phyloP scores from a whole-genome alignment of 2,888 invertebrate species.

The Lycocerus yunnanus region DNA sequence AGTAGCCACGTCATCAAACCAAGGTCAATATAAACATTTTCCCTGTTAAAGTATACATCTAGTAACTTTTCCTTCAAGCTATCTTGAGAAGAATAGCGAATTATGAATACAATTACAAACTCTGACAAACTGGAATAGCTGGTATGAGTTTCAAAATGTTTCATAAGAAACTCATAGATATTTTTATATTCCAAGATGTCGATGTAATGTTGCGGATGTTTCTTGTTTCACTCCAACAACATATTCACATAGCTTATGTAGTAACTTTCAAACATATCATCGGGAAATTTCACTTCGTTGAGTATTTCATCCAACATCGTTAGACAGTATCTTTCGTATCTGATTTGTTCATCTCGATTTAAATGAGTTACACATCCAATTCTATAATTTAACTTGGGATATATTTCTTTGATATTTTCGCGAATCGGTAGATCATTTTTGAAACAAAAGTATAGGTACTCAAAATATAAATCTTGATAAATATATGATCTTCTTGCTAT shows the following conservation, averaged over 20 bases:
- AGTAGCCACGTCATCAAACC: slow-evolving; percentile 3
- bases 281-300: background rate
- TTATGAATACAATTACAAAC: background rate
- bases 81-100: background rate
- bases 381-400: background rate
- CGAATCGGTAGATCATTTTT: background rate
- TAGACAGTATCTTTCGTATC: background rate
- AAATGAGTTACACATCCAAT: background rate
- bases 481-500: background rate
- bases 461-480: background rate
- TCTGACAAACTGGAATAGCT: background rate
- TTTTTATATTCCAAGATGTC: background rate
- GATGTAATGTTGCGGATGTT: slow-evolving; percentile 9
- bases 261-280: background rate
- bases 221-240: slow-evolving; percentile 3
- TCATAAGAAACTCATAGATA: background rate
- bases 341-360: background rate
- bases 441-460: background rate
- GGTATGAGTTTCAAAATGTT: background rate
- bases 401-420: background rate
- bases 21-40: background rate
- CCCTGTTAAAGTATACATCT: background rate
- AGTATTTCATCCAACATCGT: background rate
- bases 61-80: background rate
- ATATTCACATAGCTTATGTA: background rate